A percentile compares a stretch with the other conserved stretches of the same genome.
Evolutionary conservation across 2,888 invertebrate species (phyloP).

Genomic region (Nemotelus pantherinus): DNA sequence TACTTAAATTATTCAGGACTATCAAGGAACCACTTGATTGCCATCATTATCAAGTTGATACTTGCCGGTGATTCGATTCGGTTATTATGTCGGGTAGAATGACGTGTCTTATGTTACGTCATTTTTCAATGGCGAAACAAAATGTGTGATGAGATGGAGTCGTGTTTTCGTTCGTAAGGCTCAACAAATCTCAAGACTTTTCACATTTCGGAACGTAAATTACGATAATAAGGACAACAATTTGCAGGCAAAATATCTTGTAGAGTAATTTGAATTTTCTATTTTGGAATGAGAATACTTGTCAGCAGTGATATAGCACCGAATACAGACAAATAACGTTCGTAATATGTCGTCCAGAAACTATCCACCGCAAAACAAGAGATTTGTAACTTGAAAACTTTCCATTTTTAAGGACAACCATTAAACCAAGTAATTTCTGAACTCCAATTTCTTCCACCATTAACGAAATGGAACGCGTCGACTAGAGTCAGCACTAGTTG

Average conservation of each 20-base stretch:
- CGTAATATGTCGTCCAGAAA: not conserved
- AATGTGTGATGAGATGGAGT: too few species aligned
- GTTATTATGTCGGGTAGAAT: constrained; percentile 2
- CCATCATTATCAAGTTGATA: constrained; percentile 27
- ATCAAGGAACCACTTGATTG: constrained; percentile 32
- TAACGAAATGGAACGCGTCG: constrained; percentile 9
- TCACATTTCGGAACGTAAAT: too few species aligned
- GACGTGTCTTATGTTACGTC: constrained; percentile 29
- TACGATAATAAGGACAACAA: too few species aligned
- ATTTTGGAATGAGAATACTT: too few species aligned
- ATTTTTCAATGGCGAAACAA: constrained; percentile 6
- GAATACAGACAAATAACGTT: too few species aligned
- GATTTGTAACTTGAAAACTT: not conserved
- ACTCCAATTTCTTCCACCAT: constrained; percentile 38
- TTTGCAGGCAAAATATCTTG: too few species aligned
- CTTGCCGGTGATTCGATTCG: constrained; percentile 23
- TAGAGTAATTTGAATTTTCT: too few species aligned
- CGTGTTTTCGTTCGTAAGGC: too few species aligned
- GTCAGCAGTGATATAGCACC: too few species aligned
- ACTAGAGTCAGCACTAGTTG: too few species aligned
- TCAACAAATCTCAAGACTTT: too few species aligned
- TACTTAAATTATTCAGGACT: constrained; percentile 33
- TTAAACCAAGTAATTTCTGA: constrained; percentile 41
- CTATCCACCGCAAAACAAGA: constrained; percentile 4
- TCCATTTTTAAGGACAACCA: constrained; percentile 9